phyloP scores from a whole-genome alignment of 2,888 invertebrate genomes.

The Ptilodon capucinus region DNA sequence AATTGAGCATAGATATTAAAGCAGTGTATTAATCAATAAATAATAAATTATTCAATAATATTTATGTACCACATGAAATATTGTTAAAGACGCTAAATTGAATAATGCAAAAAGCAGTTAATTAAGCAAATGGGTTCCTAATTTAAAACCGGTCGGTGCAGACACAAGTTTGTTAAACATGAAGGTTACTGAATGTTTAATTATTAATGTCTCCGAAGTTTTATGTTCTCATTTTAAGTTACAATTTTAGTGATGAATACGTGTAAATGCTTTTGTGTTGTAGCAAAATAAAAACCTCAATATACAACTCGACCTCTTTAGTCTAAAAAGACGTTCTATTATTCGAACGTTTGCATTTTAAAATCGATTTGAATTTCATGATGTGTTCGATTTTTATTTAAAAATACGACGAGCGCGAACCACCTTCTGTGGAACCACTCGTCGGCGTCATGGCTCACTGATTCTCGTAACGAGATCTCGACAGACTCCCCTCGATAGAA shows the following conservation, averaged over 20 bases:
- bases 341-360: conserved; percentile 2
- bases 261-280: no score
- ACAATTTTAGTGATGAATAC: no score
- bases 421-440: conserved; percentile 28
- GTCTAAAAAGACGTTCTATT: not conserved
- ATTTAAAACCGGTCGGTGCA: not conserved
- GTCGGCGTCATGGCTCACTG: conserved; percentile 40
- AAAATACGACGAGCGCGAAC: conserved; percentile 8
- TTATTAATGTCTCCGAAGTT: not conserved
- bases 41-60: no score
- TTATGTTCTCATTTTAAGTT: not conserved
- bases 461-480: conserved; percentile 49
- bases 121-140: conserved; percentile 2
- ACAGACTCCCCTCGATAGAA: conserved; percentile 44
- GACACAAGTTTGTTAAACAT: not conserved
- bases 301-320: not conserved
- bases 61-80: not conserved
- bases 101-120: conserved; percentile 1
- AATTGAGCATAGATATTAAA: no score
- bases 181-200: not conserved
- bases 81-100: not conserved
- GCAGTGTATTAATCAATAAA: no score
- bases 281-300: not conserved
- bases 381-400: not conserved
- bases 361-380: conserved; percentile 5